phyloP scores from a whole-genome alignment of 2,888 invertebrate genomes.

The Argyresthia albistria region DNA sequence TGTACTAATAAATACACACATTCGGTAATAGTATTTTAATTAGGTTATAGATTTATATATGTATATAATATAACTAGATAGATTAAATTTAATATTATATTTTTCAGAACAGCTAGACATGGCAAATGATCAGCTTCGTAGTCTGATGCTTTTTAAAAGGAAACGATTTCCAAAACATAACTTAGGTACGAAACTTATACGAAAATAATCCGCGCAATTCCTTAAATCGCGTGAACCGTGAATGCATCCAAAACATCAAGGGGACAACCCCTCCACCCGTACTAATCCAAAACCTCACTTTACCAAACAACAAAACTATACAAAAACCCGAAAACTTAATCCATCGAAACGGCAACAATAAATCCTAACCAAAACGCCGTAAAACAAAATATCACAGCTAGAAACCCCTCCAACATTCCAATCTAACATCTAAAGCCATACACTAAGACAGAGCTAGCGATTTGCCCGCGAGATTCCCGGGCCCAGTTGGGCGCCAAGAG shows the following conservation, averaged over 20 bases:
- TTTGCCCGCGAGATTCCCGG: constrained; percentile 10
- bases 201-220: background rate
- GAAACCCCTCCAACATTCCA: background rate
- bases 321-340: background rate
- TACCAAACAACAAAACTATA: background rate
- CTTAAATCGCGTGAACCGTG: background rate
- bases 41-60: no score
- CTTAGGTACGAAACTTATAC: background rate
- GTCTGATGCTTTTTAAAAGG: background rate
- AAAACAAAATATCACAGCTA: constrained; percentile 17
- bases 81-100: no score
- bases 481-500: constrained; percentile 43
- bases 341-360: background rate
- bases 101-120: no score
- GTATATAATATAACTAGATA: no score
- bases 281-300: background rate
- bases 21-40: no score
- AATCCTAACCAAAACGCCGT: constrained; percentile 39
- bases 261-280: background rate
- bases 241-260: background rate
- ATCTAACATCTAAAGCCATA: background rate
- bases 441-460: background rate
- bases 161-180: background rate
- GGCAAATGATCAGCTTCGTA: no score
- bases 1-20: no score